Conservation (phyloP, 1,140 invertebrate genomes). For the Proales similis region DNA sequence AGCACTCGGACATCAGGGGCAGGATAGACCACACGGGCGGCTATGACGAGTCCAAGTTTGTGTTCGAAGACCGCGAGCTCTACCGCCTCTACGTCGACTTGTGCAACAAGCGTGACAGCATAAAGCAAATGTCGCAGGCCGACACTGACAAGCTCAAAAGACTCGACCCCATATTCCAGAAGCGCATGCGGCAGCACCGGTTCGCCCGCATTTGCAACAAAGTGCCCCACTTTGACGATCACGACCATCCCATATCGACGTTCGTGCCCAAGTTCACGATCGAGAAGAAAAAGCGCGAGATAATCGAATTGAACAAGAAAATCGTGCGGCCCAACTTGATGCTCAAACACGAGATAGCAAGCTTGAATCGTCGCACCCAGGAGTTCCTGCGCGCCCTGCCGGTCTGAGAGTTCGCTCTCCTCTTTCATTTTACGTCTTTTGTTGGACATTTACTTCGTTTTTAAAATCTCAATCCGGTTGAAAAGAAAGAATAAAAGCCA, state of each 20-base stretch:
- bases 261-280: constrained; percentile 8
- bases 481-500: too few relatives aligned
- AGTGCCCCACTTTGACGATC: constrained; percentile 16
- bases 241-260: not conserved
- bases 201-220: constrained; percentile 21
- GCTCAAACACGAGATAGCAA: constrained; percentile 1
- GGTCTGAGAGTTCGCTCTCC: constrained; percentile 6
- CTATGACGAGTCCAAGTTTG: not conserved
- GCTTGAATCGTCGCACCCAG: not conserved
- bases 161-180: constrained; percentile 14
- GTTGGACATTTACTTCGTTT: not conserved
- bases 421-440: constrained; percentile 11
- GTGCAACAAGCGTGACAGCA: constrained; percentile 18
- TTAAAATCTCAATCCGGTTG: not conserved
- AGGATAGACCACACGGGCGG: not conserved
- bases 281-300: not conserved
- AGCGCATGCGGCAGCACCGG: constrained; percentile 6
- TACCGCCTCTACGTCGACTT: constrained; percentile 9
- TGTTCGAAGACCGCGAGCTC: constrained; percentile 10
- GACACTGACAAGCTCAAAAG: constrained; percentile 9
- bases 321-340: too few relatives aligned
- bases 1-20: not conserved
- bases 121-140: not conserved
- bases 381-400: not conserved
- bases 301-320: not conserved